Conservation (phyloP, 2,888 invertebrate species). For the Barypeithes pellucidus region DNA sequence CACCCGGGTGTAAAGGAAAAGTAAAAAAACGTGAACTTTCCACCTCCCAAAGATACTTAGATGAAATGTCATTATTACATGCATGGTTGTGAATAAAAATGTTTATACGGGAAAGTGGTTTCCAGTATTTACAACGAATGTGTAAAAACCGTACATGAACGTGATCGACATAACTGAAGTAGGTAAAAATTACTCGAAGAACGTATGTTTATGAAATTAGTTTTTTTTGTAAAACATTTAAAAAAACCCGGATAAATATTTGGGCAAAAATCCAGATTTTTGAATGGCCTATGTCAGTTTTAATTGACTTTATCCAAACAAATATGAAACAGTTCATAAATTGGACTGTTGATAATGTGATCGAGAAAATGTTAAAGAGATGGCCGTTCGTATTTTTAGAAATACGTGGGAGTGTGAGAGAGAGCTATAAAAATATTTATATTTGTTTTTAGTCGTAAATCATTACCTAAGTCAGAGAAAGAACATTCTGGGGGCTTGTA, state of each 20-base stretch:
- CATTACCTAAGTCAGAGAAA: neutral
- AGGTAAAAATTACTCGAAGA: neutral
- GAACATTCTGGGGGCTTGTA: neutral
- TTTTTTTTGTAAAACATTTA: slow-evolving; percentile 29
- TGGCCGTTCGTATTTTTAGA: slow-evolving; percentile 32
- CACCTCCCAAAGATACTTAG: too few species aligned
- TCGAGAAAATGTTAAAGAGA: slow-evolving; percentile 2
- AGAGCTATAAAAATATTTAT: slow-evolving; percentile 8
- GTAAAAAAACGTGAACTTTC: too few species aligned
- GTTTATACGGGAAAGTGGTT: too few species aligned
- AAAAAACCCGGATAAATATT: slow-evolving; percentile 43
- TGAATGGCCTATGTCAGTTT: slow-evolving; percentile 44
- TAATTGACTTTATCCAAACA: slow-evolving; percentile 52
- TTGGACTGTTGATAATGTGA: slow-evolving; percentile 32
- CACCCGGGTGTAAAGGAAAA: too few species aligned
- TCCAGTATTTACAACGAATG: too few species aligned
- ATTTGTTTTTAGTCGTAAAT: neutral
- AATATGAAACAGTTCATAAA: slow-evolving; percentile 51
- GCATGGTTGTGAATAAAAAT: too few species aligned
- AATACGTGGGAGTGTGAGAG: neutral
- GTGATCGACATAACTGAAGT: neutral
- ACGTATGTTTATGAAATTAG: slow-evolving; percentile 29
- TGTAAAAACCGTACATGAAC: too few species aligned
- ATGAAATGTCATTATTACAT: too few species aligned
- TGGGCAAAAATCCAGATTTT: slow-evolving; percentile 36